A percentile compares a stretch with the other conserved stretches of the same genome.
Conservation (phyloP, 2,888 invertebrate species). For the Cosmorhoe ocellata region DNA sequence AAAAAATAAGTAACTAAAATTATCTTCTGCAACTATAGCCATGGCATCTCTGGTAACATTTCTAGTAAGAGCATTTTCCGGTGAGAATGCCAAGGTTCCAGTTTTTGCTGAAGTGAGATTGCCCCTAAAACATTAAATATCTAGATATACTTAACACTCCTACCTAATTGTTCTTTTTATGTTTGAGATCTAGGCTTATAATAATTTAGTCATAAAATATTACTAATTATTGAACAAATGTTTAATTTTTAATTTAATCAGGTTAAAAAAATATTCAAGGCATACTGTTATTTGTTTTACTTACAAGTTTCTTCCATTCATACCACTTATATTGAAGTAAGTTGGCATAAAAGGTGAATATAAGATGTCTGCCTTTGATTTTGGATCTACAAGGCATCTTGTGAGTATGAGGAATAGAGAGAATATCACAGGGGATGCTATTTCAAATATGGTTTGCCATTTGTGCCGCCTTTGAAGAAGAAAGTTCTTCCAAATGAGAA, state of each 20-base stretch:
- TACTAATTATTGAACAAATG: too few relatives aligned
- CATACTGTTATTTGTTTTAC: slow-evolving; percentile 34
- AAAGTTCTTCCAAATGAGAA: slow-evolving; percentile 93
- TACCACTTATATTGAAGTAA: slow-evolving; percentile 67
- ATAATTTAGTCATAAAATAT: too few relatives aligned
- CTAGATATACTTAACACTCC: too few relatives aligned
- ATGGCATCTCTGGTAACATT: slow-evolving; percentile 65
- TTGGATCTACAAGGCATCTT: slow-evolving; percentile 86
- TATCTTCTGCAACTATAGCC: slow-evolving; percentile 66
- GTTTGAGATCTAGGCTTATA: too few relatives aligned
- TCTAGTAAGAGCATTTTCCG: slow-evolving; percentile 68
- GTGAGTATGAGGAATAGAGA: slow-evolving; percentile 87
- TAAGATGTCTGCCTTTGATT: slow-evolving; percentile 62
- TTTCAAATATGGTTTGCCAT: slow-evolving; percentile 87
- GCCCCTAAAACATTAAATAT: slow-evolving; percentile 44
- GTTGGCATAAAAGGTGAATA: slow-evolving; percentile 70
- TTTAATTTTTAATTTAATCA: too few relatives aligned
- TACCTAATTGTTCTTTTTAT: too few relatives aligned
- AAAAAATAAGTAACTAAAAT: slow-evolving; percentile 62
- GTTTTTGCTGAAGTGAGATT: slow-evolving; percentile 64
- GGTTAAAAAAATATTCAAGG: too few relatives aligned
- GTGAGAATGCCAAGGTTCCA: slow-evolving; percentile 74
- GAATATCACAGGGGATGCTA: slow-evolving; percentile 87
- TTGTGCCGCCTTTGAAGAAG: slow-evolving; percentile 88
- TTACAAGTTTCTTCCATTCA: slow-evolving; percentile 65